Conservation (phyloP, 2,888 invertebrate genomes). For the Drosophila parthenogenetica region DNA sequence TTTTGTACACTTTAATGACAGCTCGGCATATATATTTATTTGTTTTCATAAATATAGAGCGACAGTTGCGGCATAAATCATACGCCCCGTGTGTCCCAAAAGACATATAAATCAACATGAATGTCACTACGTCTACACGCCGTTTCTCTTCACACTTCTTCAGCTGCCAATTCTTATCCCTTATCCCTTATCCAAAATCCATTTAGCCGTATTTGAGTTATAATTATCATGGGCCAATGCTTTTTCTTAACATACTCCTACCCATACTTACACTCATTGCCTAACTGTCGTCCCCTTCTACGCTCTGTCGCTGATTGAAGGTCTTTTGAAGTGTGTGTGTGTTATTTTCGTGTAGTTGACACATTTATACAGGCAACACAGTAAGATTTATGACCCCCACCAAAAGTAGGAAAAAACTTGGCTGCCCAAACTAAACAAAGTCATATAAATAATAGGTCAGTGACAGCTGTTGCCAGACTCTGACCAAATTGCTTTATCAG, state of each 20-base stretch:
- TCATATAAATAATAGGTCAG: slow-evolving; percentile 66
- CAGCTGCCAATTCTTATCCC: slow-evolving; percentile 10
- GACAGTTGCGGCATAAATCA: slow-evolving; percentile 57
- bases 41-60: slow-evolving; percentile 56
- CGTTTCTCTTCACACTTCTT: neutral
- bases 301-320: slow-evolving; percentile 45
- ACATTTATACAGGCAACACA: slow-evolving; percentile 50
- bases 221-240: slow-evolving; percentile 46
- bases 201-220: slow-evolving; percentile 22
- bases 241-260: slow-evolving; percentile 7
- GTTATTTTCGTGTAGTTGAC: slow-evolving; percentile 51
- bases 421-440: slow-evolving; percentile 60
- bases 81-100: slow-evolving; percentile 41
- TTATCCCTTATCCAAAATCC: neutral
- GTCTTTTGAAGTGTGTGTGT: slow-evolving; percentile 19
- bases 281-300: slow-evolving; percentile 9
- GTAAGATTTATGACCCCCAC: slow-evolving; percentile 46
- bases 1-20: slow-evolving; percentile 46
- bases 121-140: slow-evolving; percentile 35
- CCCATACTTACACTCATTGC: slow-evolving; percentile 11
- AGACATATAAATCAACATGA: slow-evolving; percentile 66
- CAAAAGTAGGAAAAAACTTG: slow-evolving; percentile 24
- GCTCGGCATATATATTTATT: slow-evolving; percentile 51
- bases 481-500: slow-evolving; percentile 55
- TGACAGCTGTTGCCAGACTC: slow-evolving; percentile 54